These are phyloP conservation scores for Rhopalosiphum padi DNA, from an alignment of 1,140 invertebrate species.

Conservation along the genomic window DNA sequence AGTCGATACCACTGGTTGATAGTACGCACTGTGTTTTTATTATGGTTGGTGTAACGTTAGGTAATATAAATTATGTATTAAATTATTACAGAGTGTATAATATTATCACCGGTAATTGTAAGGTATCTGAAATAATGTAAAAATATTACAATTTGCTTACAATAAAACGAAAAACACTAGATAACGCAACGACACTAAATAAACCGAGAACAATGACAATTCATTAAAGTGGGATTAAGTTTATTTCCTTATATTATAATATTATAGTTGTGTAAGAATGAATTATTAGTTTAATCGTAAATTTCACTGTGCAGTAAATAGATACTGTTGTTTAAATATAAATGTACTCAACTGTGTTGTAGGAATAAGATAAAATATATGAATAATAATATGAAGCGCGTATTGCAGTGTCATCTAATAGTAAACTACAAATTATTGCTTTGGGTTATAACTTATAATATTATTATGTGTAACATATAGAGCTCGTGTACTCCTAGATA, in stretches of 20 bases:
- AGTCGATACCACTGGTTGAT: background rate
- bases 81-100: too few species aligned
- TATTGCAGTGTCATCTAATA: constrained; percentile 1
- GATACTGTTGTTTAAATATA: constrained; percentile 31
- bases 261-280: constrained; percentile 25
- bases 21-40: background rate
- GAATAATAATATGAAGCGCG: constrained; percentile 1
- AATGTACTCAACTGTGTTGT: constrained; percentile 15
- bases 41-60: background rate
- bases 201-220: background rate
- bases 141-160: background rate
- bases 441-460: background rate
- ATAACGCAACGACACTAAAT: background rate
- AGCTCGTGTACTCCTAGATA: background rate
- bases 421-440: background rate
- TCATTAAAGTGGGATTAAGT: constrained; percentile 21
- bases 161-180: background rate
- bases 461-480: background rate
- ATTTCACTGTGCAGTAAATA: background rate
- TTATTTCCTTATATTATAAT: constrained; percentile 12
- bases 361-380: background rate
- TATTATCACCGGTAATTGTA: too few species aligned
- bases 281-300: constrained; percentile 35
- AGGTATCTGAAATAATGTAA: background rate
- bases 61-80: background rate